Evolutionary conservation across 2,797 vertebrate genomes (phyloP).

Genomic region (Molossus alvarezi): DNA sequence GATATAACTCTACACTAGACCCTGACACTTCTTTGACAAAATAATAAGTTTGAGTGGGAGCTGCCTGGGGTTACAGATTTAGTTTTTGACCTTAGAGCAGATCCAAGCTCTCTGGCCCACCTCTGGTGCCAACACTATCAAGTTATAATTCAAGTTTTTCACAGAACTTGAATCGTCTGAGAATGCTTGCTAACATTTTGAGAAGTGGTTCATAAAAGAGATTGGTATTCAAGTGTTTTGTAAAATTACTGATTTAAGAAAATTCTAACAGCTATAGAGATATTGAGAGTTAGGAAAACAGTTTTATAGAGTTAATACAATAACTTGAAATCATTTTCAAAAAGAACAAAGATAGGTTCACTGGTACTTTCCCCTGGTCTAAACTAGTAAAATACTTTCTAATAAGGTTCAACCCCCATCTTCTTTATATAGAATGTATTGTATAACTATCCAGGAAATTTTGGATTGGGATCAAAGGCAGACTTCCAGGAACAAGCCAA

Average conservation of each 20-base stretch:
- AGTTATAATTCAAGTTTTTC: constrained; percentile 32
- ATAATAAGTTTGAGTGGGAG: constrained; percentile 1
- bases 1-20: background rate
- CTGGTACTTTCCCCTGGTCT: background rate
- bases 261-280: constrained; percentile 40
- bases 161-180: background rate
- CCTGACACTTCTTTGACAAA: constrained; percentile 43
- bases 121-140: background rate
- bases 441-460: background rate
- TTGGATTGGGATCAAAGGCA: constrained; percentile 19
- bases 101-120: background rate
- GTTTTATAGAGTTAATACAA: constrained; percentile 44
- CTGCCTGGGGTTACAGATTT: background rate
- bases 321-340: constrained; percentile 36
- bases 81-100: constrained; percentile 41
- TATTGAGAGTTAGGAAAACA: constrained; percentile 43
- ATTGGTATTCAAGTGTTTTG: constrained; percentile 6
- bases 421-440: background rate
- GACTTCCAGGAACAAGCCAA: background rate
- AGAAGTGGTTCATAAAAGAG: constrained; percentile 14
- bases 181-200: constrained; percentile 52
- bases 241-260: constrained; percentile 68
- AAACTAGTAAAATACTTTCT: constrained; percentile 29
- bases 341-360: constrained; percentile 26
- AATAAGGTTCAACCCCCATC: background rate